Conservation (phyloP, 2,113 vertebrate species). For the Catharus bicknelli region DNA sequence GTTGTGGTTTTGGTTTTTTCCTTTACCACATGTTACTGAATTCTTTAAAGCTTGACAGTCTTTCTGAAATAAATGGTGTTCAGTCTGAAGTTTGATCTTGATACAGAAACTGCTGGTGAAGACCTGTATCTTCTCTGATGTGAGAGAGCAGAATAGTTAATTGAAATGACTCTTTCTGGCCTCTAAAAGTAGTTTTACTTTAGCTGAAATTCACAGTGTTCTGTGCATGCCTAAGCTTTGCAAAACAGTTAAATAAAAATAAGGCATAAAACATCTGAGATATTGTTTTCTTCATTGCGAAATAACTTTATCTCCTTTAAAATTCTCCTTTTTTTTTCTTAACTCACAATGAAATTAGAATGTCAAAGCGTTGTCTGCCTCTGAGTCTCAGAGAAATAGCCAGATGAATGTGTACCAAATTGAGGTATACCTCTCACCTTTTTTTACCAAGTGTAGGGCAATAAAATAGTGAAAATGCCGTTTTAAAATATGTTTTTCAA, state of each 20-base stretch:
- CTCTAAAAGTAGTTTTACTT: neutral
- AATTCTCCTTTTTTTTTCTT: neutral
- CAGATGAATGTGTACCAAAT: neutral
- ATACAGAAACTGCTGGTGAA: neutral
- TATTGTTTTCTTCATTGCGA: neutral
- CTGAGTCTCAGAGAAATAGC: neutral
- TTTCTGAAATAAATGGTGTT: neutral
- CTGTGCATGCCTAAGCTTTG: neutral
- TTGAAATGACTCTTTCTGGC: neutral
- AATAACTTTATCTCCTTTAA: neutral
- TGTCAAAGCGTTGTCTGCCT: neutral
- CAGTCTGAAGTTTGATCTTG: neutral
- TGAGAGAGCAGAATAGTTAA: neutral
- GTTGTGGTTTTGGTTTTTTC: neutral
- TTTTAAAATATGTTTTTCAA: neutral
- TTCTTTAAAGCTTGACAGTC: neutral
- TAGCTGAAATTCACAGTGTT: neutral
- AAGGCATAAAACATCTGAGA: neutral
- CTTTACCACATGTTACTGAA: rapidly evolving
- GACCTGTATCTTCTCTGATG: neutral
- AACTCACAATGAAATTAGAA: neutral
- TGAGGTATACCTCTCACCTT: neutral
- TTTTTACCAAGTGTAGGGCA: neutral
- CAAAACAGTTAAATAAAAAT: neutral
- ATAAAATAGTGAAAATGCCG: rapidly evolving